Evolutionary conservation across 2,113 vertebrate species (phyloP).

Genomic region (Forbesichthys papilliferus): DNA sequence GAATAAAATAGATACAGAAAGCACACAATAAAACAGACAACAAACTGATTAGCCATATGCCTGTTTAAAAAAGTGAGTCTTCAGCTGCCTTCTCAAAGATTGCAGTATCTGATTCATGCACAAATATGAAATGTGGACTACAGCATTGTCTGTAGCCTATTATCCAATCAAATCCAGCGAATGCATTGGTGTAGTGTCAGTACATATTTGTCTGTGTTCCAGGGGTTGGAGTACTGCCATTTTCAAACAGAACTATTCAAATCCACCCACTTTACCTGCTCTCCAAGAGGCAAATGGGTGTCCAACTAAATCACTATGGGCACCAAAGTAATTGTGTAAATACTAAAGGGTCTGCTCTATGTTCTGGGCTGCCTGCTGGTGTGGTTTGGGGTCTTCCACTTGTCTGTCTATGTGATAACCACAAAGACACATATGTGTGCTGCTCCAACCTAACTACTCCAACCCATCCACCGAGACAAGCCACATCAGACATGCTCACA

Average conservation of each 20-base stretch:
- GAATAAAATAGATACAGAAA: too few relatives aligned
- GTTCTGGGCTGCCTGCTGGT: background rate
- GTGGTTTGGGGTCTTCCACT: background rate
- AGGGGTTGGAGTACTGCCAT: background rate
- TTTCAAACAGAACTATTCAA: slow-evolving; percentile 7
- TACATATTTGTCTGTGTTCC: too few relatives aligned
- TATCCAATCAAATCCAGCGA: too few relatives aligned
- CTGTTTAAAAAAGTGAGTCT: too few relatives aligned
- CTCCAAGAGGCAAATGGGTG: slow-evolving; percentile 6
- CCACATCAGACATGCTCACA: background rate
- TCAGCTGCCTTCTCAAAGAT: too few relatives aligned
- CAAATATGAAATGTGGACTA: background rate
- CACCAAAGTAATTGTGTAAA: slow-evolving; percentile 16
- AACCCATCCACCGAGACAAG: slow-evolving; percentile 35
- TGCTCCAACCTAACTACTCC: slow-evolving; percentile 39
- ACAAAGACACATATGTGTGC: slow-evolving; percentile 40
- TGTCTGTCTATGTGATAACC: slow-evolving; percentile 30
- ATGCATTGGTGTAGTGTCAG: too few relatives aligned
- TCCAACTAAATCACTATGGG: slow-evolving; percentile 23
- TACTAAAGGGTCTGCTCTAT: slow-evolving; percentile 20
- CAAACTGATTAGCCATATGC: too few relatives aligned
- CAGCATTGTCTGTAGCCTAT: too few relatives aligned
- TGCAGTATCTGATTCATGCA: background rate
- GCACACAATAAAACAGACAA: too few relatives aligned
- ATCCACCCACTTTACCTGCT: slow-evolving; percentile 23